Base-by-base conservation (phyloP, 1,140 invertebrate species). In the Diabrotica virgifera region DNA sequence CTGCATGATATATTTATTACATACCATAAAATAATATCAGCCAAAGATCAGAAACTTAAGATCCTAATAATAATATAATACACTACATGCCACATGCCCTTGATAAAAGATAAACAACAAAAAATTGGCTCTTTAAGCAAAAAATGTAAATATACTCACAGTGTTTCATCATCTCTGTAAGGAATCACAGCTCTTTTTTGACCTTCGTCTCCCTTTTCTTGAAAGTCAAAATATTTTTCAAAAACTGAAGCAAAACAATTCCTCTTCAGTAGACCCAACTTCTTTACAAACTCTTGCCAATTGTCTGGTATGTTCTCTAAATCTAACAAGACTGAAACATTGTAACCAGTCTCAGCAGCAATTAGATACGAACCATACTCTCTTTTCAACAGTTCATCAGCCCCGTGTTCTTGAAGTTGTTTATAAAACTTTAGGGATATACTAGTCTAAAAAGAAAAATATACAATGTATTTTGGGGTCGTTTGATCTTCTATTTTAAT, bases 231-330 rank as follows among this genome's bases (percentile, higher is more conserved):
- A 84, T 99, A 99, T 77, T 98, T 98, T 82, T 99, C 96, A 84
- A 99, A 99, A 40, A 99, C 96, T 51, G 97, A 98, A 12, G 97
- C 97, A 83, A 99, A 99, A 82, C 97, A 99, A 82, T 99, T 97
- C 74, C 97, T 88, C 81, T 99, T 99, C 51, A 99, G 81, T 35
- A 98, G 84, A 35, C 95, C 94, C 69, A 97, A 93, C 85, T 95
- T 96, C 79, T 94, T 93, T 60, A 97, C 90, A 72, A 93, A 78
- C 67, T 87, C 84, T 77, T 95, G 91, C 89, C 93, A 96, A 80
- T 98, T 88, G 40, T 88, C 82, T 8, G 95, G 95, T 72, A 99
- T 87, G 78, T 93, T 92, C 75, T 96, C 94, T 81, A 99, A 83
- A 82, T 98, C 94, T 81, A 96, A 89, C 74, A 97, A 80, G 70